Evolutionary conservation across 2,113 vertebrate species (phyloP).

Genomic region (Siphamia tubifer): DNA sequence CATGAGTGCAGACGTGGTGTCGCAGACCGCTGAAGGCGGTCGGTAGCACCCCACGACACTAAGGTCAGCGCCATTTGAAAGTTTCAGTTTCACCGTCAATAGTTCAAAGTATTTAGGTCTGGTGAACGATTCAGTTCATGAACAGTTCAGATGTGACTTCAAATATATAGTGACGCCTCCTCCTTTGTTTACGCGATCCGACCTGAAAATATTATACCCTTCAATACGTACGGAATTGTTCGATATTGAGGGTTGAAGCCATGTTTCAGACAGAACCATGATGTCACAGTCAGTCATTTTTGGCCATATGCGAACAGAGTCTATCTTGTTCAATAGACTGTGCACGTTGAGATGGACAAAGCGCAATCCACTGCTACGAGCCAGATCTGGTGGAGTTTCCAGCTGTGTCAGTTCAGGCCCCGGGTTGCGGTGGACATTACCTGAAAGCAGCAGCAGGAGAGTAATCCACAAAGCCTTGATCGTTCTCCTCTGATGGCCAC

Average conservation of each 20-base stretch:
- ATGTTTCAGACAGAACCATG: neutral
- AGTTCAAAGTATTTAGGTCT: no score
- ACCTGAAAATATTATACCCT: neutral
- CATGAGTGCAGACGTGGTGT: no score
- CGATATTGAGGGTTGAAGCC: neutral
- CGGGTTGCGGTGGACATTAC: neutral
- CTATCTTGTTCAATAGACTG: slow-evolving; percentile 1
- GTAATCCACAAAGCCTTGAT: no score
- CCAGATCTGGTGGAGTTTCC: neutral
- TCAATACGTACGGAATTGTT: neutral
- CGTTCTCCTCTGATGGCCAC: no score
- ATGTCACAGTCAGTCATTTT: neutral
- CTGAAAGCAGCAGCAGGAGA: neutral
- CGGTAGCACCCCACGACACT: no score
- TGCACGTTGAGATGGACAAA: neutral
- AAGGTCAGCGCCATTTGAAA: no score
- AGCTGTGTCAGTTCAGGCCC: neutral
- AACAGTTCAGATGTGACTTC: neutral
- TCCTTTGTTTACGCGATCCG: neutral
- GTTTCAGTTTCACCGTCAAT: no score
- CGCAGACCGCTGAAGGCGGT: no score
- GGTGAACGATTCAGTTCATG: no score
- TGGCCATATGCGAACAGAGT: neutral
- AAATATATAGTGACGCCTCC: neutral
- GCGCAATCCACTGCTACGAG: neutral